Evolutionary conservation across 1,140 invertebrate species (phyloP).

Genomic region (Orchestia grillus): DNA sequence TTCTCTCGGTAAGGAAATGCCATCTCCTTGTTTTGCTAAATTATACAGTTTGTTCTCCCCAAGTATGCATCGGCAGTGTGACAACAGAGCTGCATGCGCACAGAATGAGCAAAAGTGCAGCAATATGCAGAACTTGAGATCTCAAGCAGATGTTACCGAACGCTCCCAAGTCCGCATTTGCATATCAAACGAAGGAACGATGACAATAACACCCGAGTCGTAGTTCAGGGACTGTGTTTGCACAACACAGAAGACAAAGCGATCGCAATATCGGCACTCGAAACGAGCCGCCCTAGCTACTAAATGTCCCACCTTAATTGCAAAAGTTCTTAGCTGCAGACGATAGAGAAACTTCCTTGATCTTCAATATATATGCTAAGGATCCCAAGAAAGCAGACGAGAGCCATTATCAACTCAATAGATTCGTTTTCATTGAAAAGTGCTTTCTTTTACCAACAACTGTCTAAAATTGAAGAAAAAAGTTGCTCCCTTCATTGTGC

Average conservation of each 20-base stretch:
- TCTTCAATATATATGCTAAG: slow-evolving; percentile 37
- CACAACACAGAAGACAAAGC: slow-evolving; percentile 36
- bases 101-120: neutral
- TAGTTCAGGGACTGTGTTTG: slow-evolving; percentile 3
- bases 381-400: neutral
- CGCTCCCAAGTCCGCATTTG: neutral
- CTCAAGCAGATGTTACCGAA: slow-evolving; percentile 7
- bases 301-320: slow-evolving; percentile 45
- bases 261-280: slow-evolving; percentile 30
- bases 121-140: neutral
- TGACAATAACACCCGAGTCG: neutral
- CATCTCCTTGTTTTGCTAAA: neutral
- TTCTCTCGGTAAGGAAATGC: neutral
- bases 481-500: neutral
- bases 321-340: slow-evolving; percentile 12
- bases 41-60: neutral
- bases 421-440: neutral
- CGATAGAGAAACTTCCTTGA: neutral
- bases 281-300: slow-evolving; percentile 10
- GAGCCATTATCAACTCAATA: slow-evolving; percentile 3
- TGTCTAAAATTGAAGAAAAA: neutral
- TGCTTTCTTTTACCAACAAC: neutral
- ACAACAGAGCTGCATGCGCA: neutral
- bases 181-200: slow-evolving; percentile 35
- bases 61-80: neutral